Base-by-base conservation (phyloP, 2,113 vertebrate species). In the Phyllostomus hastatus region DNA sequence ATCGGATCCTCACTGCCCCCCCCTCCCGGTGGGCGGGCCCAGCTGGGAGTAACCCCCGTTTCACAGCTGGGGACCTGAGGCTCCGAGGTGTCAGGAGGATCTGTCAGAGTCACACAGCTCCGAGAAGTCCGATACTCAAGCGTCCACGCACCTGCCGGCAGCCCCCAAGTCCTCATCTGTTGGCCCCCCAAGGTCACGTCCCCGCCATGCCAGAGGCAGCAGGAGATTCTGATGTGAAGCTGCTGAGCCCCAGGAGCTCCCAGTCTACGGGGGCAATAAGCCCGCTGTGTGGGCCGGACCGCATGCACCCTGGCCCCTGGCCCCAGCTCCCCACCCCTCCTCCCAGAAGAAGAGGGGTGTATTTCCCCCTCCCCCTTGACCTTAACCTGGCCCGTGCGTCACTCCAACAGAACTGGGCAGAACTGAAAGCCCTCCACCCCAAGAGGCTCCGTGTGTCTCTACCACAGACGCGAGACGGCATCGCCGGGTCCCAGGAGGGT, bases 1-100 rank as follows among this genome's bases (percentile, higher is more conserved):
- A 2, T 9, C 69, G 0, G 2, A 0, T 17, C 26, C 15, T 38
- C 59, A n/a, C 2, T 0, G 3, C 4, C 5, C 10, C 5, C 10
- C 19, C 19, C 19, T n/a, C n/a, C 31, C 4, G 1, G 43, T 2
- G 7, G 41, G 10, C 35, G 7, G 41, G 10, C 41, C 14, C n/a
- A 5, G 10, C 46, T 6, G 1, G 26, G 3, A 24, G 46, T 1
- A 24, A 31, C 1, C 35, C 28, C 67, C 85, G 3, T 11, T 26
- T 2, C 8, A 31, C 64, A 26, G 19, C 2, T 20, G 3, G 19
- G 38, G 61, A 28, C 54, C 57, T 22, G 22, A 79, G 86, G 76
- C 48, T 50, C 52, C 52, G 61, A 59, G 50, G 59, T 0, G 22
- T 61, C 7, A 3, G 33, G n/a, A 8, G 26, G 24, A 0, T 48